Evolutionary conservation across 2,113 vertebrate species (phyloP), one percentile per base, ranked within the genome.

Genomic region (Chlamydotis undulata): DNA sequence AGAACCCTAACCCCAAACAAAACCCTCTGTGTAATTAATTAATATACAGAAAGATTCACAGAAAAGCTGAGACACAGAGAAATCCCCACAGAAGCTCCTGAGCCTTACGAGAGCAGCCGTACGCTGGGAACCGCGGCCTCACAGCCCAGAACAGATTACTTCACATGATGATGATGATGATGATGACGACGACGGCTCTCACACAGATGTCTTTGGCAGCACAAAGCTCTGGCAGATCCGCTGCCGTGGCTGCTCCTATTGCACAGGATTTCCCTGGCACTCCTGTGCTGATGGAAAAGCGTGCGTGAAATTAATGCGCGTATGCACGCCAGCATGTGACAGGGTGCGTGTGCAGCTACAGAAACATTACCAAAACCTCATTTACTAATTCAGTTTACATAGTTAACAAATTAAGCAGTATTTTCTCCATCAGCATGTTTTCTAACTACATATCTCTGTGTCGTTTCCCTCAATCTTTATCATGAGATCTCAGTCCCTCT

Each of bases 151-250:
- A 67, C 23, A 63, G 31, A 49, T 28, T 10, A 56, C 35, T 67
- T 41, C 9, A 35, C 50, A 0, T 4, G 10, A 56, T 3, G 57
- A 19, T 7, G 15, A 57, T 2, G 26, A n/a, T 2, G 26, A n/a
- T 2, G 26, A 33, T 0, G 1, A 37, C 0, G 0, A 35, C 35
- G 35, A 35, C 7, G 37, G 13, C 9, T 41, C 16, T 4, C 45
- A 2, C 50, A 29, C 24, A 16, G 61, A 41, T 18, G 59, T 4
- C 6, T 29, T 21, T 25, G 64, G 65, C 78, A 82, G 11, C 1
- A 41, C 33, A 60, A 78, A 52, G 49, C 8, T 35, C 29, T 60
- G 63, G 53, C 81, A 73, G 33, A n/a, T 63, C 49, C 49, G 11
- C 59, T 61, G 12, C 1, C 35, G 22, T 1, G 39, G 37, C 47